Conservation (phyloP, 1,140 invertebrate species). For the Brachionus rubens region DNA sequence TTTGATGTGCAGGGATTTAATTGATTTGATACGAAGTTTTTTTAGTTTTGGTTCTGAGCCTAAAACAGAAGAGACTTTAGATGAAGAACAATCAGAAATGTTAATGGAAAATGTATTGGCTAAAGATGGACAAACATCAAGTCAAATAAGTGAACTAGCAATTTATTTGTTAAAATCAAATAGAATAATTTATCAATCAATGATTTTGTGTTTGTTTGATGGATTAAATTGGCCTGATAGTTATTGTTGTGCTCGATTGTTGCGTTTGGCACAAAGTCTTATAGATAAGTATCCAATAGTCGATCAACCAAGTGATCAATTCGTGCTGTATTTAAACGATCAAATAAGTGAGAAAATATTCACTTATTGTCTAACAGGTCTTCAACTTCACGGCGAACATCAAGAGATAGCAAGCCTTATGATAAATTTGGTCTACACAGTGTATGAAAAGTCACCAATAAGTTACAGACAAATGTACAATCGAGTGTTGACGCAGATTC, state of each 20-base stretch:
- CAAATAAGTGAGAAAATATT: conserved; percentile 37
- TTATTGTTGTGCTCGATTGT: conserved; percentile 26
- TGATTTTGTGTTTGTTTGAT: conserved; percentile 37
- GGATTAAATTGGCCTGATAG: conserved; percentile 34
- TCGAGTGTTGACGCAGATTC: conserved; percentile 5
- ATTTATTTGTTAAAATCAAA: conserved; percentile 29
- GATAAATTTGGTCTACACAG: background rate
- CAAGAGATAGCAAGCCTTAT: conserved; percentile 32
- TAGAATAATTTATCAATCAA: conserved; percentile 26
- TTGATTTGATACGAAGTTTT: conserved; percentile 20
- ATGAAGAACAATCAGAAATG: background rate
- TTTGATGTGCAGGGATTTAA: conserved; percentile 24
- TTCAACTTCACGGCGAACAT: conserved; percentile 33
- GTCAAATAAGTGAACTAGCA: conserved; percentile 30
- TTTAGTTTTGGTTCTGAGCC: background rate
- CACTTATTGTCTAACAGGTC: background rate
- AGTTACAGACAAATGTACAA: background rate
- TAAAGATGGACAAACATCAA: background rate
- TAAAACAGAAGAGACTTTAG: background rate
- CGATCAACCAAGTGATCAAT: background rate
- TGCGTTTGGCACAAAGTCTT: background rate
- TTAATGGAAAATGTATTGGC: background rate
- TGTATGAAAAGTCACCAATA: conserved; percentile 34
- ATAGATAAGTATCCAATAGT: conserved; percentile 8
- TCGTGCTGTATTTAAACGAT: background rate